A percentile compares a stretch with the other conserved stretches of the same genome.
These are phyloP conservation scores for Pterostichus niger DNA, from an alignment of 2,888 invertebrate genomes.

Conservation along the genomic window DNA sequence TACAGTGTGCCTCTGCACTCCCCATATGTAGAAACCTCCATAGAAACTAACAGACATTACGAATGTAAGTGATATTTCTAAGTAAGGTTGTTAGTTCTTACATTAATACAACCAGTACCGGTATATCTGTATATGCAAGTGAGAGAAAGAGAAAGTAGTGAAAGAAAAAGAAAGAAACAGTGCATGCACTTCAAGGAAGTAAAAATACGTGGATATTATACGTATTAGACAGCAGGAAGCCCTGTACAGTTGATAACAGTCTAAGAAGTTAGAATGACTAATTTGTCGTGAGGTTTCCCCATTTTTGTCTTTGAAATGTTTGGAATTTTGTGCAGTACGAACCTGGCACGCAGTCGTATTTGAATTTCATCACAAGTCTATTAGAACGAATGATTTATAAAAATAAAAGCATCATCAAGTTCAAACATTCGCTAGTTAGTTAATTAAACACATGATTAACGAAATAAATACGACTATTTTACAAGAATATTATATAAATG, in stretches of 20 bases:
- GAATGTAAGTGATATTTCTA: neutral
- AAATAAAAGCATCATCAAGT: constrained; percentile 5
- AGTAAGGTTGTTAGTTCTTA: neutral
- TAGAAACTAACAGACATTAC: no score
- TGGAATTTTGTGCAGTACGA: neutral
- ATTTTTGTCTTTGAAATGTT: neutral
- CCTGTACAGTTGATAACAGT: neutral
- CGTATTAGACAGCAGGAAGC: constrained; percentile 8
- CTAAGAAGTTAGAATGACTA: neutral
- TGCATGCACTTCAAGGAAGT: constrained; percentile 2
- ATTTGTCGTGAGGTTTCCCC: neutral
- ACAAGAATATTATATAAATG: neutral
- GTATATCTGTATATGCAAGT: neutral
- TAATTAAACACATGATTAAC: neutral
- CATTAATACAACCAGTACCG: neutral
- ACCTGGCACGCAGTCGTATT: neutral
- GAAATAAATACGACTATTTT: no score
- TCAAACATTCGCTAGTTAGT: constrained; percentile 4
- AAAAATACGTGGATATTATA: neutral
- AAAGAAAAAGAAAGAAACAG: constrained; percentile 1
- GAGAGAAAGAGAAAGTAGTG: neutral
- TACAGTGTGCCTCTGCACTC: no score
- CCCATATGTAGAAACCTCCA: no score
- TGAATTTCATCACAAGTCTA: neutral
- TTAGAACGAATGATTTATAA: constrained; percentile 6